These are phyloP conservation scores for Drosophila paranaensis DNA, from an alignment of 2,888 invertebrate species.

Conservation along the genomic window DNA sequence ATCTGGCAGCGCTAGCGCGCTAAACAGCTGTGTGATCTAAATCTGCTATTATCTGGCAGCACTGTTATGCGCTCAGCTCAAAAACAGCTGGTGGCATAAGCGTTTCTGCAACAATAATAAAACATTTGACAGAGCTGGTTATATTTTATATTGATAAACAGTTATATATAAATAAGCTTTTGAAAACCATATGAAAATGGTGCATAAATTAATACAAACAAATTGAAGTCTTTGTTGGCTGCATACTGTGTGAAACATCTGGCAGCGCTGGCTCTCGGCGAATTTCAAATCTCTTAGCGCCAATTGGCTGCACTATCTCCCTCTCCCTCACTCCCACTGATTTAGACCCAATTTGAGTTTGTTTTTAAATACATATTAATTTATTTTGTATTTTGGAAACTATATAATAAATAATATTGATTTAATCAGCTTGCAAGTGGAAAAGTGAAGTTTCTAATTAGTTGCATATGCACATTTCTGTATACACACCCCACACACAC, in stretches of 20 bases:
- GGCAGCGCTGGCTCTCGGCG: neutral
- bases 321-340: neutral
- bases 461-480: constrained; percentile 18
- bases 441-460: constrained; percentile 42
- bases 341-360: neutral
- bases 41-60: neutral
- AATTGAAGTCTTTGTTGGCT: neutral
- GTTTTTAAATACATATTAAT: constrained; percentile 27
- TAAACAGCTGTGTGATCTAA: neutral
- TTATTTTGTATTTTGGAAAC: constrained; percentile 58
- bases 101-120: neutral
- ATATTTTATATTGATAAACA: too few species aligned
- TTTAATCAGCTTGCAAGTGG: constrained; percentile 53
- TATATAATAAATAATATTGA: constrained; percentile 74
- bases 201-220: neutral
- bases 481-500: constrained; percentile 7
- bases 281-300: neutral
- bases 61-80: neutral
- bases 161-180: too few species aligned
- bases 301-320: neutral
- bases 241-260: neutral
- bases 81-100: neutral
- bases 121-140: neutral
- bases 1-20: constrained; percentile 26
- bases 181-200: neutral